Conservation (phyloP, 2,888 invertebrate genomes). For the Parnassius orleans region DNA sequence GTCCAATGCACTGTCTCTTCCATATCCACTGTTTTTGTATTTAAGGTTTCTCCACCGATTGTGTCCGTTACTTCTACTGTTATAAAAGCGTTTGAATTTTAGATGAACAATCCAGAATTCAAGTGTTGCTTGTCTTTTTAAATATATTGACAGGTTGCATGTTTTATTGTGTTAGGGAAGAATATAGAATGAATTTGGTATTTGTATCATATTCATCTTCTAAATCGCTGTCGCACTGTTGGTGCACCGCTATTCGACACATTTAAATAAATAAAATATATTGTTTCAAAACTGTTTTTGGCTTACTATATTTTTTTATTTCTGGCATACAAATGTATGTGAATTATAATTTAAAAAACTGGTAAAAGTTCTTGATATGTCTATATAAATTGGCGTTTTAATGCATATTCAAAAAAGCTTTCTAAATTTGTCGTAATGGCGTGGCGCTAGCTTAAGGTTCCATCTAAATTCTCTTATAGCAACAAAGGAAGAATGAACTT, state of each 20-base stretch:
- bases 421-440: slow-evolving; percentile 7
- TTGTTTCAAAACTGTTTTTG: background rate
- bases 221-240: slow-evolving; percentile 2
- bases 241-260: slow-evolving; percentile 21
- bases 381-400: no score
- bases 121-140: slow-evolving; percentile 33
- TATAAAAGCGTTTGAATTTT: slow-evolving; percentile 27
- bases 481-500: slow-evolving; percentile 1
- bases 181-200: slow-evolving; percentile 5
- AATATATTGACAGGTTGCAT: slow-evolving; percentile 54
- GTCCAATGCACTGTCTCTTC: slow-evolving; percentile 36
- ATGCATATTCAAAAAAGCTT: slow-evolving; percentile 2
- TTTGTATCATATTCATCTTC: slow-evolving; percentile 13
- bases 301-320: background rate
- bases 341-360: no score
- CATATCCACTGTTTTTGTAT: slow-evolving; percentile 57
- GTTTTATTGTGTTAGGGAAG: slow-evolving; percentile 66
- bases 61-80: slow-evolving; percentile 48
- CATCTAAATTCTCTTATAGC: background rate
- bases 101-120: slow-evolving; percentile 31
- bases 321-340: no score
- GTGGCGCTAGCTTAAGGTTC: slow-evolving; percentile 14
- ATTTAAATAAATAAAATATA: slow-evolving; percentile 3
- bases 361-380: no score
- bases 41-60: slow-evolving; percentile 59